phyloP scores from a whole-genome alignment of 2,797 vertebrate genomes.

The Crocidura indochinensis region DNA sequence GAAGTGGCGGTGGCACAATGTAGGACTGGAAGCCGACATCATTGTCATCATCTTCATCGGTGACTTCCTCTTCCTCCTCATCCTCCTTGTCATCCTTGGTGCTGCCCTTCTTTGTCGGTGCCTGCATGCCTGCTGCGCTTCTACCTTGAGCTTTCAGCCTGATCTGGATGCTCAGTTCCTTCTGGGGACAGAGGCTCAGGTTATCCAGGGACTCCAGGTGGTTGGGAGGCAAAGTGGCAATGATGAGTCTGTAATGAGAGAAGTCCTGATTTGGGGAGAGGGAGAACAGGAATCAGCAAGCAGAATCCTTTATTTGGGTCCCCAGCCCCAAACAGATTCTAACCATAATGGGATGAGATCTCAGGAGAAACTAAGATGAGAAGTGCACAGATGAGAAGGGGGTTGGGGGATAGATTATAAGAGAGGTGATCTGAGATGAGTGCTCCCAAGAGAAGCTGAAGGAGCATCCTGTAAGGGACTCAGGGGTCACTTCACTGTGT shows the following conservation, averaged over 20 bases:
- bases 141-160: not conserved
- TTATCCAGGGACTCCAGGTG: conserved; percentile 26
- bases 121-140: not conserved
- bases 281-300: conserved; percentile 4
- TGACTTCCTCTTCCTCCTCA: no score
- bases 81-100: not conserved
- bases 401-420: fast-evolving
- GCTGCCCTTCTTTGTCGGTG: not conserved
- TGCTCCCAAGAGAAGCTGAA: not conserved
- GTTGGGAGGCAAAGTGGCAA: conserved; percentile 25
- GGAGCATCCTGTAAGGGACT: not conserved
- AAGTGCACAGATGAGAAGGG: no score
- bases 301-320: no score
- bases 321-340: not conserved
- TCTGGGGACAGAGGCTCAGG: conserved; percentile 66
- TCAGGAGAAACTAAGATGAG: not conserved
- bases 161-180: conserved; percentile 37
- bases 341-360: not conserved
- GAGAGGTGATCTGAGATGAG: not conserved
- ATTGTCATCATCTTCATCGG: conserved; percentile 64
- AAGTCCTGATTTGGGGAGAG: conserved; percentile 73
- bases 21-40: conserved; percentile 74
- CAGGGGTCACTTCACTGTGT: fast-evolving
- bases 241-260: not conserved
- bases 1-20: not conserved